Conservation (phyloP, 2,888 invertebrate genomes). For the Ceratothoa steindachneri region DNA sequence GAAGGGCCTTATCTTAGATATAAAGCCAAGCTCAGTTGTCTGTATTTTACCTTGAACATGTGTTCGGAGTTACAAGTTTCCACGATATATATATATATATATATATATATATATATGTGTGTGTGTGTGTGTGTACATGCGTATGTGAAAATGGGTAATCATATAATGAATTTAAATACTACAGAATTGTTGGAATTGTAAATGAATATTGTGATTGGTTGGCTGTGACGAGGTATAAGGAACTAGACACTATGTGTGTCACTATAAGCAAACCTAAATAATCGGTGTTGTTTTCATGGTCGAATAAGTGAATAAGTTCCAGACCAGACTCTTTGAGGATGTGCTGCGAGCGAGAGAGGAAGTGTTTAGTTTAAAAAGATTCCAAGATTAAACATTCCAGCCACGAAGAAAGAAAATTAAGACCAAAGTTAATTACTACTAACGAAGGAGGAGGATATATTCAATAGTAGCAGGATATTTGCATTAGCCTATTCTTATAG, state of each 20-base stretch:
- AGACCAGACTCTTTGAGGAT: not conserved
- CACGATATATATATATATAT: no score
- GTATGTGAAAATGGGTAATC: conserved; percentile 5
- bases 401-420: not conserved
- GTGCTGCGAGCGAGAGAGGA: not conserved
- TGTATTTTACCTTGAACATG: no score
- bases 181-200: not conserved
- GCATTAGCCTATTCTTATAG: not conserved
- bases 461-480: not conserved
- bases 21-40: no score
- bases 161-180: conserved; percentile 1
- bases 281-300: not conserved
- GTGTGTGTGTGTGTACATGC: conserved; percentile 20
- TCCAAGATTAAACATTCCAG: not conserved
- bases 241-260: conserved; percentile 21
- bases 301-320: not conserved
- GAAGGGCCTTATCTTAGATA: no score
- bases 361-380: not conserved
- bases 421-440: not conserved
- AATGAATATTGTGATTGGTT: conserved; percentile 12
- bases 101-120: no score
- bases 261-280: not conserved
- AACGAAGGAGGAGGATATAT: not conserved
- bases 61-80: no score
- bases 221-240: conserved; percentile 14